Percentiles rank a stretch among this genome's conserved stretches.
These are phyloP conservation scores for Bos taurus DNA, from an alignment of 2,113 vertebrate genomes.

Conservation along the genomic window ARS-UCD2.0 NC_037349.1:49751001-49751500, in stretches of 20 bases:
- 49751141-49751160: background rate
- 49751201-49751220: background rate
- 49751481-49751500: background rate
- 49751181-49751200: background rate
- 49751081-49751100: background rate
- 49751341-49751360: background rate
- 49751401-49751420: background rate
- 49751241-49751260: background rate
- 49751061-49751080: background rate
- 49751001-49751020: background rate
- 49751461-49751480: background rate
- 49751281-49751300: background rate
- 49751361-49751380: background rate
- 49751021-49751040: background rate
- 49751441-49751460: background rate
- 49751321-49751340: background rate
- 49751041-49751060: constrained; percentile 5
- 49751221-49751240: background rate
- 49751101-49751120: background rate
- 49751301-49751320: background rate
- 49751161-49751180: background rate
- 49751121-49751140: background rate
- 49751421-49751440: background rate
- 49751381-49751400: background rate
- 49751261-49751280: background rate